Evolutionary conservation across 2,888 invertebrate genomes (phyloP), one percentile per base, ranked within the genome.

Genomic region (Horisme vitalbata): DNA sequence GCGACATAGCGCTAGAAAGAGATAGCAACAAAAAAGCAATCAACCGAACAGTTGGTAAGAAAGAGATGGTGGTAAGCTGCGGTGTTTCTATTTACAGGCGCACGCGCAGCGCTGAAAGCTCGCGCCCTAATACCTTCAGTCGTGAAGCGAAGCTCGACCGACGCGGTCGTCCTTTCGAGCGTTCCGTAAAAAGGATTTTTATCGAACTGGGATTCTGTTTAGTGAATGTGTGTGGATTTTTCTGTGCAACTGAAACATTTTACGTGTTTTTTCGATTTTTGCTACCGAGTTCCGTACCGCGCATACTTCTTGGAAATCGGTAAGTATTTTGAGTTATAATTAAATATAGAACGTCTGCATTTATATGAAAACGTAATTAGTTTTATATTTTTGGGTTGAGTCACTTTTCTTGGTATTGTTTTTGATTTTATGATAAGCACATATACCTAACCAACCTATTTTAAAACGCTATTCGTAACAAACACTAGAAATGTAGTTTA

Each of bases 261-360:
- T 50, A 48, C 52, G 68, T 73, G 68, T 62, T 62, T 52, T 55
- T 24, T 55, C 38, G 13, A 59, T 60, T 63, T 56, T 53, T 41
- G 24, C 51, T 49, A 53, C 35, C 34, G 45, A 61, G 23, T 46
- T 75, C 68, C 69, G 72, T 71, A 78, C 60, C 55, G 55, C 56
- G 61, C 57, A 64, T 71, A 71, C 67, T 81, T 79, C 77, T 69
- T 55, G 66, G 79, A 52, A 76, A 65, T 67, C 76, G 86, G 88
- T 88, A 78, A 84, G 88, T 88, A 85, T 87, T 85, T 86, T 83
- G 71, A 77, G 81, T 74, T 80, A 30, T 81, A 84, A 86, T 87
- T 89, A 86, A 84, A 86, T 86, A 79, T 88, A 88, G 87, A 80
- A 74, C 75, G 46, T 71, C 67, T 70, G 72, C 64, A 70, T 83